Evolutionary conservation across 2,797 vertebrate species (phyloP).

Genomic region (Syncerus caffer): DNA sequence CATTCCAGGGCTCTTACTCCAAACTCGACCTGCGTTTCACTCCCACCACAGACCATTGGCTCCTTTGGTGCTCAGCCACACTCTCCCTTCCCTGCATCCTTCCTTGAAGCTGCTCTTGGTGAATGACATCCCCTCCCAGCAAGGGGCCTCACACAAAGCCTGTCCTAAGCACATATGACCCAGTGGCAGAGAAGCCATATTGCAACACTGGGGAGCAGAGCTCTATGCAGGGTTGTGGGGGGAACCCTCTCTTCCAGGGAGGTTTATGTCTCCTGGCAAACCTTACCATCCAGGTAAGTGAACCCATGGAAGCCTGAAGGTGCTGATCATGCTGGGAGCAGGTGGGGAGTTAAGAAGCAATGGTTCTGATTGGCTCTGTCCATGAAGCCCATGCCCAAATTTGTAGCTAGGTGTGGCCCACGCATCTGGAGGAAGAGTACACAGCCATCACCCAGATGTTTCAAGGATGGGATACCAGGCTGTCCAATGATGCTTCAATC

Average conservation of each 20-base stretch:
- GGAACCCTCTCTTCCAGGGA: not conserved
- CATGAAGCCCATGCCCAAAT: not conserved
- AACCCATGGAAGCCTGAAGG: not conserved
- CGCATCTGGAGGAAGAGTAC: not conserved
- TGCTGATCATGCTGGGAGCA: too few species aligned
- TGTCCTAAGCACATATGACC: too few species aligned
- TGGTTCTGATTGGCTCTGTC: not conserved
- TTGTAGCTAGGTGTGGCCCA: not conserved
- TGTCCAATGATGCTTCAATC: not conserved
- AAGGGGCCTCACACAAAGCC: not conserved
- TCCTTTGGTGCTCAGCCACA: not conserved
- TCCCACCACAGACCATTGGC: not conserved
- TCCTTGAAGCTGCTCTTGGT: not conserved
- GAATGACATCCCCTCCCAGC: not conserved
- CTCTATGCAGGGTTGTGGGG: not conserved
- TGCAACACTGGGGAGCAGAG: not conserved
- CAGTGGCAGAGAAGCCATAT: fast-evolving
- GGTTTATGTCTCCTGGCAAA: not conserved
- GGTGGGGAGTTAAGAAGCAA: not conserved
- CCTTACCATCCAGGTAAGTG: not conserved
- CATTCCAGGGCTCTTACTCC: fast-evolving
- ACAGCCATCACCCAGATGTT: not conserved
- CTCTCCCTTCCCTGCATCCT: not conserved
- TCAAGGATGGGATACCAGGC: not conserved
- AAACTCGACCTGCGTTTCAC: not conserved